Percentiles rank a stretch among this genome's conserved stretches.
These are phyloP conservation scores for Philhelius pedissequus DNA, from an alignment of 2,888 invertebrate genomes.

Conservation along the genomic window DNA sequence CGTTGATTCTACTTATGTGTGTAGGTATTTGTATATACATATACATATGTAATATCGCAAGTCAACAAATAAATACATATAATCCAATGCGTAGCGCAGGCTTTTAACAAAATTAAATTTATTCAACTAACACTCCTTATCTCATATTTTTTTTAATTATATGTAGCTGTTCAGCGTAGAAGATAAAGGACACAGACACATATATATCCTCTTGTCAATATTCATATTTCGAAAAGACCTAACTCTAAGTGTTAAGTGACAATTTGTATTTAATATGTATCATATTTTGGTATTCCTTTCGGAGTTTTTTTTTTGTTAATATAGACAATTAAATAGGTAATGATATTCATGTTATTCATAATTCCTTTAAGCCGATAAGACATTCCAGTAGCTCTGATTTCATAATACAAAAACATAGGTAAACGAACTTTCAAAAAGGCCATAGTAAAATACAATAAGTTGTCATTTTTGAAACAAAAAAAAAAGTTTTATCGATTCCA, in stretches of 20 bases:
- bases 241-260: neutral
- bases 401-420: neutral
- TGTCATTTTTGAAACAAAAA: neutral
- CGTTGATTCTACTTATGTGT: neutral
- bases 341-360: too few species aligned
- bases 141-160: neutral
- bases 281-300: too few species aligned
- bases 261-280: neutral
- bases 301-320: too few species aligned
- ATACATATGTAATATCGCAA: too few species aligned
- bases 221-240: neutral
- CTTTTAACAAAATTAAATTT: slow-evolving; percentile 1
- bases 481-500: neutral
- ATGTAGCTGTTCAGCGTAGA: neutral
- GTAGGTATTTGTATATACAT: too few species aligned
- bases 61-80: neutral
- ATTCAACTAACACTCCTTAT: neutral
- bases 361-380: too few species aligned
- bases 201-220: neutral
- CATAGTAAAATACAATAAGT: slow-evolving; percentile 2
- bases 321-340: too few species aligned
- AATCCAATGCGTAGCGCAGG: neutral
- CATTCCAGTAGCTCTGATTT: slow-evolving; percentile 9
- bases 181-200: neutral
- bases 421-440: slow-evolving; percentile 6